phyloP scores from a whole-genome alignment of 30 jellyfish, hydroid and myxozoan species.

The Pelagia noctiluca region DNA sequence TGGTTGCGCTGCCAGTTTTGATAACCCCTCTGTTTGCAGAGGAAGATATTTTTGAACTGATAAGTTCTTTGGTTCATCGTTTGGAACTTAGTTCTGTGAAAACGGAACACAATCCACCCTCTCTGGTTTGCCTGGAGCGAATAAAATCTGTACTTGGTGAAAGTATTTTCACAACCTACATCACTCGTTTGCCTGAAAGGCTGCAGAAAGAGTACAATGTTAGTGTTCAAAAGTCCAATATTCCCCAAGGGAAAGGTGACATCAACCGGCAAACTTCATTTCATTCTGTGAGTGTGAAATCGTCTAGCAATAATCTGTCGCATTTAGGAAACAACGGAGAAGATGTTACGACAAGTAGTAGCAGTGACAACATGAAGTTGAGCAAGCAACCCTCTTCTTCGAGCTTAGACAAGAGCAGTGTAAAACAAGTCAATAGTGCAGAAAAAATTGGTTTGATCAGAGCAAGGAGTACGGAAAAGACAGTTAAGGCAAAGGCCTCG shows the following conservation, averaged over 20 bases:
- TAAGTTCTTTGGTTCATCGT: slow-evolving; percentile 68
- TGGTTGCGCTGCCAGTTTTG: slow-evolving; percentile 88
- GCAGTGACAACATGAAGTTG: background rate
- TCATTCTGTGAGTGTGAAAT: slow-evolving; percentile 41
- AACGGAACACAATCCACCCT: slow-evolving; percentile 80
- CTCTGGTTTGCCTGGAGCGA: slow-evolving; percentile 79
- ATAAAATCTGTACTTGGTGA: slow-evolving; percentile 78
- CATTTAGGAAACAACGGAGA: background rate
- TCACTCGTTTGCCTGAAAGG: slow-evolving; percentile 71
- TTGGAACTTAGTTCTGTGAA: slow-evolving; percentile 68
- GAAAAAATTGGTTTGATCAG: slow-evolving; percentile 65
- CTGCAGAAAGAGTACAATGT: slow-evolving; percentile 55
- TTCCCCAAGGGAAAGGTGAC: slow-evolving; percentile 46
- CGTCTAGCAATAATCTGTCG: slow-evolving; percentile 33
- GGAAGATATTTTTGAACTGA: slow-evolving; percentile 61
- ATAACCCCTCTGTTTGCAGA: slow-evolving; percentile 84
- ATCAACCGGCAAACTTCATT: slow-evolving; percentile 32
- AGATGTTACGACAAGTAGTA: background rate
- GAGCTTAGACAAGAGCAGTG: slow-evolving; percentile 54
- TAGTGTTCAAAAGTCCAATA: slow-evolving; percentile 43
- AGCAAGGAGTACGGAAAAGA: slow-evolving; percentile 71
- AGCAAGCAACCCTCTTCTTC: background rate
- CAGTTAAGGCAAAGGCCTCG: slow-evolving; percentile 20
- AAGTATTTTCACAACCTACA: slow-evolving; percentile 52
- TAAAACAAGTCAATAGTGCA: slow-evolving; percentile 73